Evolutionary conservation across 2,113 vertebrate genomes (phyloP).

Genomic region (Suncus etruscus): DNA sequence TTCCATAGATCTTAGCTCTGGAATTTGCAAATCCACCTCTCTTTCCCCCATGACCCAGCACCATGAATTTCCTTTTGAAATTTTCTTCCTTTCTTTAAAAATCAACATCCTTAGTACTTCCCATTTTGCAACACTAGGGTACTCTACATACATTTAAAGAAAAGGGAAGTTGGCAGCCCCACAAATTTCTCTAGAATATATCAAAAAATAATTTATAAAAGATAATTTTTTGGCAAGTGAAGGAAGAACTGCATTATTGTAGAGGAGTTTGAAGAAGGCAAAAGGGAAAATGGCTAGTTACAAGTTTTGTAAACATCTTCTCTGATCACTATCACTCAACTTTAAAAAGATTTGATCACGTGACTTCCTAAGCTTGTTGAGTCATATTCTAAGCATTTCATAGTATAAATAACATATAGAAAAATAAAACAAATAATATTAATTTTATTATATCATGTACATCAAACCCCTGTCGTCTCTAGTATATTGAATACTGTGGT

Average conservation of each 20-base stretch:
- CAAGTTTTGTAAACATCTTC: constrained; percentile 30
- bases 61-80: too few species aligned
- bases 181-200: background rate
- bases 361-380: background rate
- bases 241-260: background rate
- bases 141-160: background rate
- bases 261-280: constrained; percentile 23
- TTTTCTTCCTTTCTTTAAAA: too few species aligned
- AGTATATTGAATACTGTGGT: background rate
- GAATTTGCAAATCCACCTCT: too few species aligned
- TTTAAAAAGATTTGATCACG: background rate
- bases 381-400: constrained; percentile 25
- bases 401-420: constrained; percentile 25
- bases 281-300: background rate
- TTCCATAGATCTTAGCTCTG: too few species aligned
- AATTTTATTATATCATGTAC: constrained; percentile 4
- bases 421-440: background rate
- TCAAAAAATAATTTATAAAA: background rate
- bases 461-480: constrained; percentile 7
- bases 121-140: background rate
- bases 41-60: too few species aligned
- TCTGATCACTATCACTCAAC: background rate
- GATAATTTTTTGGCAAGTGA: constrained; percentile 22
- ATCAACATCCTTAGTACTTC: background rate
- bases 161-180: constrained; percentile 24